phyloP scores from a whole-genome alignment of 1,140 invertebrate genomes.

The Intoshia linei region DNA sequence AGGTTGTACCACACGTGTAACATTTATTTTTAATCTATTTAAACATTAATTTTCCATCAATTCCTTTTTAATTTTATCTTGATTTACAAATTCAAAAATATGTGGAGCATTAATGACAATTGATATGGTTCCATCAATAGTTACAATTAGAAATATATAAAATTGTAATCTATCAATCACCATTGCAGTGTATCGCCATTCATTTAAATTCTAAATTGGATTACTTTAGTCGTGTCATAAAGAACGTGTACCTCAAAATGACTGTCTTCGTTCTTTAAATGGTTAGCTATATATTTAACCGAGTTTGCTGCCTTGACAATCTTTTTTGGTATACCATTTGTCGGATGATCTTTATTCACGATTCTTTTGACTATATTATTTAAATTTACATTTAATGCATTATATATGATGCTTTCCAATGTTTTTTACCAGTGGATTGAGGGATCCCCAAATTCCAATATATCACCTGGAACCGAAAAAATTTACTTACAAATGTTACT shows the following conservation, averaged over 20 bases:
- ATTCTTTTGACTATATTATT: too few species aligned
- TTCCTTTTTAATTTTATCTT: conserved; percentile 49
- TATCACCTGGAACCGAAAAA: too few species aligned
- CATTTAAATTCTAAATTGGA: too few species aligned
- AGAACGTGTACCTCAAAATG: not conserved
- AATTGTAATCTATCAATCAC: conserved; percentile 83
- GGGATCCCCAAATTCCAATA: too few species aligned
- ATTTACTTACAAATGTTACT: too few species aligned
- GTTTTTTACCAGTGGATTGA: too few species aligned
- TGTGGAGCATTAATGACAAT: conserved; percentile 94
- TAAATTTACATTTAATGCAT: too few species aligned
- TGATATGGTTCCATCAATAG: conserved; percentile 58
- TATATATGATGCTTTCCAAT: too few species aligned
- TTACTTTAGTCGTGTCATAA: conserved; percentile 13
- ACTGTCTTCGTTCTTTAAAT: conserved; percentile 14
- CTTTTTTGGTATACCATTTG: too few species aligned
- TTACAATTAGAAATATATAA: conserved; percentile 83
- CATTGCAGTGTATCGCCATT: conserved; percentile 98
- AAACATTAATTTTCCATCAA: not conserved
- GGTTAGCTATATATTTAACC: conserved; percentile 15
- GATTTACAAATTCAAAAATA: conserved; percentile 91
- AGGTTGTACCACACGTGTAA: too few species aligned
- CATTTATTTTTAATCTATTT: too few species aligned
- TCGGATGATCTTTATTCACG: too few species aligned
- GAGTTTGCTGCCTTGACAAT: conserved; percentile 11